A percentile compares a stretch with the other conserved stretches of the same genome.
phyloP scores from a whole-genome alignment of 2,888 invertebrate genomes.

The Cerastis rubricosa region DNA sequence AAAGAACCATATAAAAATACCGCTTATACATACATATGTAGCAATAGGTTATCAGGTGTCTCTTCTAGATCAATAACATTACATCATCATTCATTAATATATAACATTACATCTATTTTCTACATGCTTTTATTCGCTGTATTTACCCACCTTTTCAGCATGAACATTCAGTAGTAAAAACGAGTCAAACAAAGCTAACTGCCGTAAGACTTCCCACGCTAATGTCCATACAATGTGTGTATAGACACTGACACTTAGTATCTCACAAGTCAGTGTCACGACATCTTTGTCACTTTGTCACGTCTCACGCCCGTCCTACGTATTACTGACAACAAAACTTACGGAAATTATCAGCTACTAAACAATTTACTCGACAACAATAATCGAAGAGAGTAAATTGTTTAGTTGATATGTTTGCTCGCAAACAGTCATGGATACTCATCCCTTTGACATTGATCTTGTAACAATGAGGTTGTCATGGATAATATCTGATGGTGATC shows the following conservation, averaged over 20 bases:
- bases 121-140: not conserved
- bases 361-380: slow-evolving; percentile 5
- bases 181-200: slow-evolving; percentile 54
- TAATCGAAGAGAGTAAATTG: slow-evolving; percentile 37
- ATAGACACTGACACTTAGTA: slow-evolving; percentile 71
- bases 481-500: not conserved
- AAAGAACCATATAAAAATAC: not conserved
- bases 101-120: not conserved
- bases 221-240: slow-evolving; percentile 70
- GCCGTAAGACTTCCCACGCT: slow-evolving; percentile 73
- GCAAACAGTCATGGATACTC: not conserved
- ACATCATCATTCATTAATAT: too few relatives aligned
- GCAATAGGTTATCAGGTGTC: not conserved
- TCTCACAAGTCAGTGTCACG: slow-evolving; percentile 70
- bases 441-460: not conserved
- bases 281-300: slow-evolving; percentile 69
- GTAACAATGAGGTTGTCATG: not conserved
- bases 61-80: slow-evolving; percentile 1
- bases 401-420: slow-evolving; percentile 26
- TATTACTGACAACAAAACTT: slow-evolving; percentile 43
- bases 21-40: not conserved
- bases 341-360: slow-evolving; percentile 42
- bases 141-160: slow-evolving; percentile 43
- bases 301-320: slow-evolving; percentile 32
- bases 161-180: slow-evolving; percentile 58